Percentiles rank a stretch among this genome's conserved stretches.
These are phyloP conservation scores for Cerastoderma edule DNA, from an alignment of 2,888 invertebrate species.

Conservation along the genomic window DNA sequence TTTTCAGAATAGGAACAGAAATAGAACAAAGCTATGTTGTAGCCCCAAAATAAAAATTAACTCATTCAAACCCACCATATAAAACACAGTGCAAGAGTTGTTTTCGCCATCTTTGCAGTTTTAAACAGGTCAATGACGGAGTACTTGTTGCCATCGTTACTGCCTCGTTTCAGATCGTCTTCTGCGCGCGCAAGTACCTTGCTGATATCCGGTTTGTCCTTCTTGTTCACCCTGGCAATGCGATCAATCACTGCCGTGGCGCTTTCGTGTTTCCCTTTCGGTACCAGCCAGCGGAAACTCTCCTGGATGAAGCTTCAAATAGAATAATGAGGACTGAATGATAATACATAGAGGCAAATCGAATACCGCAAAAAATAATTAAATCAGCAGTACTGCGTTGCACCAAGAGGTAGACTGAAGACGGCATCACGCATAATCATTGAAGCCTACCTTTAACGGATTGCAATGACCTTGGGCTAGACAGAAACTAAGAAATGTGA, in stretches of 20 bases:
- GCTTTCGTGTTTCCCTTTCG: conserved; percentile 25
- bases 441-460: too few species aligned
- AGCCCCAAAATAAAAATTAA: background rate
- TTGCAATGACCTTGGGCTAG: too few species aligned
- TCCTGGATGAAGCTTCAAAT: conserved; percentile 41
- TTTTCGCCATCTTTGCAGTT: conserved; percentile 31
- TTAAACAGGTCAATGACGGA: conserved; percentile 32
- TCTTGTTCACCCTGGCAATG: conserved; percentile 34
- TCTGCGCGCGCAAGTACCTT: conserved; percentile 34
- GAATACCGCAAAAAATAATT: too few species aligned
- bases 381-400: too few species aligned
- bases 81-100: conserved; percentile 41
- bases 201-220: conserved; percentile 32
- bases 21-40: background rate
- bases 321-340: too few species aligned
- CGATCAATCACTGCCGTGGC: conserved; percentile 32
- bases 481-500: too few species aligned
- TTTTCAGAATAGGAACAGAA: too few species aligned
- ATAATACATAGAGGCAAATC: too few species aligned
- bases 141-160: conserved; percentile 21
- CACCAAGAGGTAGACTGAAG: too few species aligned
- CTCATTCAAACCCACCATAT: conserved; percentile 32
- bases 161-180: conserved; percentile 5
- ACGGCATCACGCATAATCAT: too few species aligned
- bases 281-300: conserved; percentile 53